Conservation (phyloP, 2,888 invertebrate species). For the Coleophora deauratella region DNA sequence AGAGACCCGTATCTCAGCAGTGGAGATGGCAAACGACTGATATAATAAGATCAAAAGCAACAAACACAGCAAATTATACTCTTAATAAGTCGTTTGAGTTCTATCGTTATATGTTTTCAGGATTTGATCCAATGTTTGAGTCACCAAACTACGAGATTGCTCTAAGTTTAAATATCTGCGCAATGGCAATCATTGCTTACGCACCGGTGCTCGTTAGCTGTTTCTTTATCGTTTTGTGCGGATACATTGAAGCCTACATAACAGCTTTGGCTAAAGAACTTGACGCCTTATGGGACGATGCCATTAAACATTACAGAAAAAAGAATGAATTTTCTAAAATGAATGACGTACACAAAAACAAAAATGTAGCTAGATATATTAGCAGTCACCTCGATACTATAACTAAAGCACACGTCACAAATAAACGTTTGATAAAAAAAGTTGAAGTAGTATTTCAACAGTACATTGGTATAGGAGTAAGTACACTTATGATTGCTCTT, state of each 20-base stretch:
- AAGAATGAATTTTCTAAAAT: background rate
- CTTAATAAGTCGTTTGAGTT: no score
- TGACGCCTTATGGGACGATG: slow-evolving; percentile 31
- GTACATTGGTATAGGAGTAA: slow-evolving; percentile 31
- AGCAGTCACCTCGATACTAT: slow-evolving; percentile 20
- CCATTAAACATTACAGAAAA: slow-evolving; percentile 13
- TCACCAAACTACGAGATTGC: slow-evolving; percentile 44
- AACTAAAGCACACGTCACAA: slow-evolving; percentile 21
- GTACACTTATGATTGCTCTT: slow-evolving; percentile 24
- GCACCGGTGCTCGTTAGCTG: slow-evolving; percentile 29
- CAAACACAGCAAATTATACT: no score
- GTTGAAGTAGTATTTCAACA: slow-evolving; percentile 27
- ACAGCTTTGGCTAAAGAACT: slow-evolving; percentile 37
- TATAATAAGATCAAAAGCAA: no score
- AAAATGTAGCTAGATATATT: slow-evolving; percentile 17
- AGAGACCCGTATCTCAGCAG: no score
- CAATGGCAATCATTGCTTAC: slow-evolving; percentile 26
- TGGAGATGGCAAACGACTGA: no score
- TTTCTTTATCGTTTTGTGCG: slow-evolving; percentile 32
- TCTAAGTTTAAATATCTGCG: slow-evolving; percentile 14
- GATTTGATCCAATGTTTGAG: slow-evolving; percentile 39
- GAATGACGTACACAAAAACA: background rate
- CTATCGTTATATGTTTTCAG: slow-evolving; percentile 23
- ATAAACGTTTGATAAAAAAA: slow-evolving; percentile 22
- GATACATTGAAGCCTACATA: slow-evolving; percentile 44